These are phyloP conservation scores for Bungarus multicinctus DNA, from an alignment of 2,113 vertebrate species.

Conservation along the genomic window DNA sequence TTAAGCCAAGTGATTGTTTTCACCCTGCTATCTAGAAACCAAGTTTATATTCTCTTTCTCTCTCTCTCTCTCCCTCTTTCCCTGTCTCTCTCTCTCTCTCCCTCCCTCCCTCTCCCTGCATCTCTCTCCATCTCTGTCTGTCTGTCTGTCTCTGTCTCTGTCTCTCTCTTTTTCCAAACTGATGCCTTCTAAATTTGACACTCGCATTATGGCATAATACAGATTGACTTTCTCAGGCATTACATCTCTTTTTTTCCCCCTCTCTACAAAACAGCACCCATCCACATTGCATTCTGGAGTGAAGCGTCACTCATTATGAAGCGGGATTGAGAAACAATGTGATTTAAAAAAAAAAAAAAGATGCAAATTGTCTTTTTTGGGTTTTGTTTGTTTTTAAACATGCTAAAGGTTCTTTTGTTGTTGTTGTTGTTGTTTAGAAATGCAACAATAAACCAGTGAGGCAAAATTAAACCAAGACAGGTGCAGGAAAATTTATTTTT, in stretches of 20 bases:
- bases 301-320: neutral
- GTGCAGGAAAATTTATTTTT: neutral
- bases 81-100: too few relatives aligned
- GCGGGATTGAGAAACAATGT: neutral
- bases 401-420: neutral
- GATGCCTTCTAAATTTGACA: neutral
- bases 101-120: neutral
- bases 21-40: neutral
- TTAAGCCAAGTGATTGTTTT: slow-evolving; percentile 22
- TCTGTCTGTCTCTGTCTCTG: rapidly evolving
- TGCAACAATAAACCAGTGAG: neutral
- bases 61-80: neutral
- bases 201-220: neutral
- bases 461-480: neutral
- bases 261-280: neutral
- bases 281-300: neutral
- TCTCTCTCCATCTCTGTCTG: neutral
- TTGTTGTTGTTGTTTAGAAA: neutral
- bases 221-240: neutral
- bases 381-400: neutral
- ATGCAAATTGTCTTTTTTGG: neutral
- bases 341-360: neutral
- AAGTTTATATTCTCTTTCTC: neutral
- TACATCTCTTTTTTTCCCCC: neutral
- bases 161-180: slow-evolving; percentile 26